phyloP scores from a whole-genome alignment of 2,113 vertebrate genomes.

The Rhipidura dahli region DNA sequence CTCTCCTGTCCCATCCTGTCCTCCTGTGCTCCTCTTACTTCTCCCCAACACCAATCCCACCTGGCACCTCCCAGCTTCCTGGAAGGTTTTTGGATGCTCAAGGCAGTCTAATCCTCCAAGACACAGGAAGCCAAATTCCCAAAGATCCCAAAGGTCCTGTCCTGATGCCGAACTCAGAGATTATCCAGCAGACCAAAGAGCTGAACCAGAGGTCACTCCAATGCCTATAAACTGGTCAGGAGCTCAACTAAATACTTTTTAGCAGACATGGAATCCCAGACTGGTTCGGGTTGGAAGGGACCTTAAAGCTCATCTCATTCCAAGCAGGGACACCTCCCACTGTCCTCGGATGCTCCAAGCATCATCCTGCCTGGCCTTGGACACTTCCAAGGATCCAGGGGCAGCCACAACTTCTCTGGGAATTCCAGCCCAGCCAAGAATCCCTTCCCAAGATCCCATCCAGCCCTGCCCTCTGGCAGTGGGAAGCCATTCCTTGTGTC shows the following conservation, averaged over 20 bases:
- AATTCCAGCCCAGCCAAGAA: not conserved
- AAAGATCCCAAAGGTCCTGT: not conserved
- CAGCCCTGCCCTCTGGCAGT: not conserved
- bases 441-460: not conserved
- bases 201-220: not conserved
- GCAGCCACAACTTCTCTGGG: not conserved
- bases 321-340: not conserved
- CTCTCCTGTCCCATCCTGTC: not conserved
- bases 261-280: not conserved
- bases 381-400: not conserved
- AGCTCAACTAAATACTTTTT: not conserved
- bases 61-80: not conserved
- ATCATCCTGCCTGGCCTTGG: accelerated
- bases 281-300: not conserved
- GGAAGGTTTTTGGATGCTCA: accelerated
- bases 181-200: not conserved
- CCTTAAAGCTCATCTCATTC: not conserved
- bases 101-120: not conserved
- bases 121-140: not conserved
- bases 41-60: not conserved
- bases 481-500: not conserved
- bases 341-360: accelerated
- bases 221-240: not conserved
- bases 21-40: not conserved
- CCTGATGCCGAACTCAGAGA: not conserved